Conservation (phyloP, 2,888 invertebrate genomes). For the Monopis laevigella region DNA sequence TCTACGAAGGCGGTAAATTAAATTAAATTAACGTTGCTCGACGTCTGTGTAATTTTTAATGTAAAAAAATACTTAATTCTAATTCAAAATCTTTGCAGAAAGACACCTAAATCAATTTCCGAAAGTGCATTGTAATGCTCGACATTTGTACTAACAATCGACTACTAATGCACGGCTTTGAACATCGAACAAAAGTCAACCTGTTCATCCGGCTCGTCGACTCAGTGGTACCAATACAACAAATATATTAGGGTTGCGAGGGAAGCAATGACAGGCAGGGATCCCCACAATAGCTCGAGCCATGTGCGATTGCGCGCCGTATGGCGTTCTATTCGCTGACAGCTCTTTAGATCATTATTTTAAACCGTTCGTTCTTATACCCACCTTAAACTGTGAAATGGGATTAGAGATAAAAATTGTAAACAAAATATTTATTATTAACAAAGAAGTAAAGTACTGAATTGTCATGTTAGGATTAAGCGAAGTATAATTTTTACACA, state of each 20-base stretch:
- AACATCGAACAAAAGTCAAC: conserved; percentile 63
- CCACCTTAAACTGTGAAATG: not conserved
- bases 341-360: conserved; percentile 44
- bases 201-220: conserved; percentile 47
- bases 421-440: too few relatives aligned
- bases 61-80: too few relatives aligned
- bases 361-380: conserved; percentile 12
- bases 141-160: conserved; percentile 65
- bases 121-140: conserved; percentile 56
- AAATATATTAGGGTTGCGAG: conserved; percentile 60
- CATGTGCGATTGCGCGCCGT: conserved; percentile 49
- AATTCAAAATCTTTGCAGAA: not conserved
- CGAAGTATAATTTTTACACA: too few relatives aligned
- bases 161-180: conserved; percentile 59
- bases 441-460: too few relatives aligned
- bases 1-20: too few relatives aligned
- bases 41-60: too few relatives aligned
- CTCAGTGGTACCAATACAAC: conserved; percentile 25
- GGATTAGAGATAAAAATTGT: too few relatives aligned
- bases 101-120: conserved; percentile 21
- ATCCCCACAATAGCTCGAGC: conserved; percentile 50
- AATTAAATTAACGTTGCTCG: too few relatives aligned
- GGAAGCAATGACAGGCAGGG: conserved; percentile 61
- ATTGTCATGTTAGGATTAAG: too few relatives aligned
- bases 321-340: conserved; percentile 45